Conservation (phyloP, 2,797 vertebrate genomes). For the Gobionotothen gibberifrons region DNA sequence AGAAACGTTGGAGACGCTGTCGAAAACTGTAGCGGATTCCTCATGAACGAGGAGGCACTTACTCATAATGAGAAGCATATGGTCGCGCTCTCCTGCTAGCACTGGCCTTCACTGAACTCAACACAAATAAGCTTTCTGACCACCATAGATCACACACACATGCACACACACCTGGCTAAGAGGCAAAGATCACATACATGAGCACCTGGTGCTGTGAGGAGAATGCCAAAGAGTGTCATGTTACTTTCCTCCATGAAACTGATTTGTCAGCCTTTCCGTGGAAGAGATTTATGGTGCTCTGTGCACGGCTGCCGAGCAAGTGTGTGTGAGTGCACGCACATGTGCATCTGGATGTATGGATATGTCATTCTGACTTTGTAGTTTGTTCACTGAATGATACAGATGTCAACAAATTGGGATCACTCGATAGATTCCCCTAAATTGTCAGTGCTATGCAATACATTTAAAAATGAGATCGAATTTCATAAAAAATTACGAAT, state of each 20-base stretch:
- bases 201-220: conserved; percentile 71
- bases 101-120: conserved; percentile 74
- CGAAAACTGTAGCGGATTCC: conserved; percentile 12
- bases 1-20: too few species aligned
- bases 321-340: conserved; percentile 37
- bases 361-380: conserved; percentile 36
- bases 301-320: conserved; percentile 52
- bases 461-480: neutral
- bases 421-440: neutral
- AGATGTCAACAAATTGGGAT: neutral
- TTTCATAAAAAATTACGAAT: neutral
- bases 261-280: conserved; percentile 75
- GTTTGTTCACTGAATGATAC: conserved; percentile 9
- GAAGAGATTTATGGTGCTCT: conserved; percentile 55
- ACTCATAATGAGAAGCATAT: conserved; percentile 79
- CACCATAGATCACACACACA: conserved; percentile 56
- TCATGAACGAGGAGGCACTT: conserved; percentile 59
- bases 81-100: conserved; percentile 64
- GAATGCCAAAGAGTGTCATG: conserved; percentile 60
- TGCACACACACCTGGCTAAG: conserved; percentile 66
- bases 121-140: conserved; percentile 78
- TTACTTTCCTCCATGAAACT: conserved; percentile 72
- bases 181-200: conserved; percentile 64
- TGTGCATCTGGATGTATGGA: conserved; percentile 25
- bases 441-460: neutral